Conservation (phyloP, 2,797 vertebrate species). For the Oreortyx pictus region DNA sequence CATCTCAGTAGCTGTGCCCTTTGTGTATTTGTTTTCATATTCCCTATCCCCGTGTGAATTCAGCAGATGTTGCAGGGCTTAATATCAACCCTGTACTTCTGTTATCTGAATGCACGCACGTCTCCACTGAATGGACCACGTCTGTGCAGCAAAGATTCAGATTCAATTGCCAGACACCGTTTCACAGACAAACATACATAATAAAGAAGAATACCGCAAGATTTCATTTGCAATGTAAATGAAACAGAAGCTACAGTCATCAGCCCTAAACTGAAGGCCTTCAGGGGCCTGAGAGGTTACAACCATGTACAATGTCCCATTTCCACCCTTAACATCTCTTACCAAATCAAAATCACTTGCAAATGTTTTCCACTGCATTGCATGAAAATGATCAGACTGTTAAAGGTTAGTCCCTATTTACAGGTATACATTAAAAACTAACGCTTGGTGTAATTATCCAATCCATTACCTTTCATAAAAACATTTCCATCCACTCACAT, state of each 20-base stretch:
- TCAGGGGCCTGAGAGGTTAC: not conserved
- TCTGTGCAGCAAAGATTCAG: slow-evolving; percentile 7
- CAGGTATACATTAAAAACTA: not conserved
- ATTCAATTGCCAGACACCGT: not conserved
- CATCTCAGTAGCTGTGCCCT: slow-evolving; percentile 58
- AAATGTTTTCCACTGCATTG: not conserved
- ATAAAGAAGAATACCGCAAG: not conserved
- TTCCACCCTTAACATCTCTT: not conserved
- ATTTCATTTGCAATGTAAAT: not conserved
- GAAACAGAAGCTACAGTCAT: not conserved
- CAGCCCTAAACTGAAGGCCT: not conserved
- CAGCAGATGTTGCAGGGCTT: slow-evolving; percentile 37
- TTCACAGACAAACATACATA: not conserved
- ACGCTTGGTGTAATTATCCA: not conserved
- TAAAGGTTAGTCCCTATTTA: not conserved
- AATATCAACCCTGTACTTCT: not conserved
- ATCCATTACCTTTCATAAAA: not conserved
- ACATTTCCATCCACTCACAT: not conserved
- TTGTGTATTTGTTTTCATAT: slow-evolving; percentile 50
- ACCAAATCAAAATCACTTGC: not conserved
- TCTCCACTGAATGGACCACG: not conserved
- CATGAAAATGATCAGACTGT: not conserved
- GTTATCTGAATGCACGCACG: not conserved
- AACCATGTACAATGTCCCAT: not conserved
- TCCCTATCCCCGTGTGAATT: slow-evolving; percentile 56